Evolutionary conservation across 2,113 vertebrate species (phyloP), one percentile per base, ranked within the genome.

Genomic region (Nesoenas mayeri): DNA sequence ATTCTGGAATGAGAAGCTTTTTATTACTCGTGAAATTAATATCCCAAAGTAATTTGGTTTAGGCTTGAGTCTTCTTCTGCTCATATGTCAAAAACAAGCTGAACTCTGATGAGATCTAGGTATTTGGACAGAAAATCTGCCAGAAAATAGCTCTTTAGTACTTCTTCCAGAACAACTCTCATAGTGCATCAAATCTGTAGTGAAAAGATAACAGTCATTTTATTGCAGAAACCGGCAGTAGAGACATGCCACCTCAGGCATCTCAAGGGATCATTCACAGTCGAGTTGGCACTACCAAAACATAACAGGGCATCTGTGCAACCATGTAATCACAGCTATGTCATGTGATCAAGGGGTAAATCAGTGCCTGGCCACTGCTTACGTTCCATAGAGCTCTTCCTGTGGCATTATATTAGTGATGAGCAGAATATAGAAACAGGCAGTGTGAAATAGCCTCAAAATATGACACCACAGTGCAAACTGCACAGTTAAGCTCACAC

Each of bases 1-100:
- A 11, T 71, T 93, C 38, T 79, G 9, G 38, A 85, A 88, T 66
- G 82, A 88, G 32, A 85, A 85, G 19, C 29, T 69, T 85, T 92
- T 71, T 5, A 47, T 89, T 72, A 65, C 31, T 31, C 71, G 56
- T 47, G 31, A 83, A 94, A 77, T 85, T 85, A 3, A 11, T 51
- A 54, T 34, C 40, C 57, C 85, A n/a, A 72, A 89, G 79, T 7
- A 88, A 70, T 19, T 62, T 47, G 38, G 29, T 84, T 91, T 84
- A 80, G 32, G 28, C 22, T 86, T 78, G 25, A 74, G 22, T 80
- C 26, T 6, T 60, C 8, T 71, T 89, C 56, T 78, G 42, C 38
- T 92, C 20, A 20, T 12, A 44, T 19, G 4, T 67, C 19, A 74
- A 86, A 89, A 91, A 40, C 2, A 77, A 86, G 29, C 8, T 74